Percentiles rank a stretch among this genome's conserved stretches.
Conservation (phyloP, 2,797 vertebrate species). For the Gymnocypris eckloni region DNA sequence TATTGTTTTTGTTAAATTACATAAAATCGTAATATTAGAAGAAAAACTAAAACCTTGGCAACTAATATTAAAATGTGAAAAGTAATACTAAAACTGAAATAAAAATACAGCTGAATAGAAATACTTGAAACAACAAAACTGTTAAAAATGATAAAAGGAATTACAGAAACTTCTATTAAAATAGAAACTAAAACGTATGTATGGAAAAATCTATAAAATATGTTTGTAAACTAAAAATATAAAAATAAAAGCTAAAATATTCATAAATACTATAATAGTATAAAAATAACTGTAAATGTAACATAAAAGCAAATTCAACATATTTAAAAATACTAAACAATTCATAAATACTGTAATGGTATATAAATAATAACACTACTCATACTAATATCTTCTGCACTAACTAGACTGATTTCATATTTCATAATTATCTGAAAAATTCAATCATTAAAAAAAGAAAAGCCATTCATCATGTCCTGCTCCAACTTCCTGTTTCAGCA, state of each 20-base stretch:
- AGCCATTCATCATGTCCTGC: background rate
- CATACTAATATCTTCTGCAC: background rate
- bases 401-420: background rate
- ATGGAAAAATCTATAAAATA: background rate
- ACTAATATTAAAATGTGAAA: background rate
- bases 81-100: background rate
- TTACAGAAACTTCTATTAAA: background rate
- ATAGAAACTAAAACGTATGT: background rate
- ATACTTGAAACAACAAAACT: background rate
- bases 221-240: background rate
- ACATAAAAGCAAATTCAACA: background rate
- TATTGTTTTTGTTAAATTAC: background rate
- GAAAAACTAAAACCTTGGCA: background rate
- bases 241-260: background rate
- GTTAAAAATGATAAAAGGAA: background rate
- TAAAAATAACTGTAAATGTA: background rate
- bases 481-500: background rate
- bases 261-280: background rate
- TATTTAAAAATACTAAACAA: no score
- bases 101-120: background rate
- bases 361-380: background rate
- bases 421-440: background rate
- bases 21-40: background rate
- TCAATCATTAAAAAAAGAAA: background rate
- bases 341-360: background rate